Percentiles rank a stretch among this genome's conserved stretches.
Conservation (phyloP, 2,797 vertebrate species). For the Protosalanx chinensis region DNA sequence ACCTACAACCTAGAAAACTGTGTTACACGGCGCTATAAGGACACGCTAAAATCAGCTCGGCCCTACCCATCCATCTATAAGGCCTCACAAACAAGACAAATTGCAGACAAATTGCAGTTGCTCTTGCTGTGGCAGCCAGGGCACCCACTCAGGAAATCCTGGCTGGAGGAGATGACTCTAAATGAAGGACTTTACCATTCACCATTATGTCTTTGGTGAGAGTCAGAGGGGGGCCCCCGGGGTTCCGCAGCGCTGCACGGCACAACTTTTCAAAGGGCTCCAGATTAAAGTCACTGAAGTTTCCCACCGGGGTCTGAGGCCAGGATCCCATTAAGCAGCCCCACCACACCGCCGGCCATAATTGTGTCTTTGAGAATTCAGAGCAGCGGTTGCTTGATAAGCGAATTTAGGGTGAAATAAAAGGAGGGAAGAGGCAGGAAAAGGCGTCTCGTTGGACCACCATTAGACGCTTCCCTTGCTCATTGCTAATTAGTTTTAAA, state of each 20-base stretch:
- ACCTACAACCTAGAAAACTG: slow-evolving; percentile 25
- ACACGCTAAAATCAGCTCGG: slow-evolving; percentile 41
- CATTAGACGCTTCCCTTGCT: slow-evolving; percentile 67
- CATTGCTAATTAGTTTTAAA: slow-evolving; percentile 74
- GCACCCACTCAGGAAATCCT: slow-evolving; percentile 74
- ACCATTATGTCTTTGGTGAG: slow-evolving; percentile 78
- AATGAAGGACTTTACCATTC: slow-evolving; percentile 80
- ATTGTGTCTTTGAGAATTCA: slow-evolving; percentile 80
- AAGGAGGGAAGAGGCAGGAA: slow-evolving; percentile 50
- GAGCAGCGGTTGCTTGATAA: slow-evolving; percentile 76
- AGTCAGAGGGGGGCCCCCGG: slow-evolving; percentile 71
- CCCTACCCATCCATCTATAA: slow-evolving; percentile 43
- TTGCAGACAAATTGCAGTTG: slow-evolving; percentile 49
- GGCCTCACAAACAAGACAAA: slow-evolving; percentile 66
- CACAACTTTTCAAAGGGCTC: slow-evolving; percentile 78
- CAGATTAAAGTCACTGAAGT: slow-evolving; percentile 80
- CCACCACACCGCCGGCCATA: slow-evolving; percentile 75
- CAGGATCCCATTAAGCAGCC: slow-evolving; percentile 78
- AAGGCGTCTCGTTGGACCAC: slow-evolving; percentile 58
- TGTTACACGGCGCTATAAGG: slow-evolving; percentile 40
- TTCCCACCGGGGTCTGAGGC: slow-evolving; percentile 77
- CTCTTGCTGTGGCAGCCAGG: slow-evolving; percentile 60
- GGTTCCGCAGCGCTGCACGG: slow-evolving; percentile 68
- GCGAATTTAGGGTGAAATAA: slow-evolving; percentile 75
- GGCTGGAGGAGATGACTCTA: slow-evolving; percentile 75